These are phyloP conservation scores for Brachionus rotundiformis DNA, from an alignment of 1,140 invertebrate species.

Conservation along the genomic window DNA sequence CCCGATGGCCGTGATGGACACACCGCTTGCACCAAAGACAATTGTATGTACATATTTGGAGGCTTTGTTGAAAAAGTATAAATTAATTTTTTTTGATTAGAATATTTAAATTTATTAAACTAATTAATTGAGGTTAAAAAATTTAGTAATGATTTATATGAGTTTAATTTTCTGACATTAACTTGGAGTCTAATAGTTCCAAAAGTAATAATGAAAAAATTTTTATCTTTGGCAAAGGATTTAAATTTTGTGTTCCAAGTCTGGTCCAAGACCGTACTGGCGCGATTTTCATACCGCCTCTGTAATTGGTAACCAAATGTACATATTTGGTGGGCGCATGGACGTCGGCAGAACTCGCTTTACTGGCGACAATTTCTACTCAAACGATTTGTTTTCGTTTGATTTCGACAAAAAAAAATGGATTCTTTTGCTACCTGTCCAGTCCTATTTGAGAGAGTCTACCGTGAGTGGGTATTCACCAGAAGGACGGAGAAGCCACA, in stretches of 20 bases:
- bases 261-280: constrained; percentile 68
- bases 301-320: constrained; percentile 74
- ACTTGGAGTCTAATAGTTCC: constrained; percentile 31
- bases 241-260: neutral
- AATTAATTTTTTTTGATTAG: neutral
- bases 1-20: constrained; percentile 84
- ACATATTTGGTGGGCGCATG: constrained; percentile 80
- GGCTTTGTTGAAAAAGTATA: constrained; percentile 66
- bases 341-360: constrained; percentile 70
- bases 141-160: constrained; percentile 16
- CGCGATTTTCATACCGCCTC: constrained; percentile 85
- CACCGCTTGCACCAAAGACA: constrained; percentile 77
- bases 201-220: constrained; percentile 30
- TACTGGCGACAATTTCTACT: constrained; percentile 43
- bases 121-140: constrained; percentile 37
- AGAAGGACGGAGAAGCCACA: constrained; percentile 79
- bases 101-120: neutral
- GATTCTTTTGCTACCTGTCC: constrained; percentile 73
- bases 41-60: constrained; percentile 86
- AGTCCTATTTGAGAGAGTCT: constrained; percentile 71
- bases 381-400: constrained; percentile 41
- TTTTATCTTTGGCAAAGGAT: neutral
- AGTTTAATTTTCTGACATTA: constrained; percentile 20
- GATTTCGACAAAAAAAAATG: constrained; percentile 73
- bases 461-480: constrained; percentile 65